These are phyloP conservation scores for Caranx ignobilis DNA, from an alignment of 2,113 vertebrate genomes.

Conservation along the genomic window DNA sequence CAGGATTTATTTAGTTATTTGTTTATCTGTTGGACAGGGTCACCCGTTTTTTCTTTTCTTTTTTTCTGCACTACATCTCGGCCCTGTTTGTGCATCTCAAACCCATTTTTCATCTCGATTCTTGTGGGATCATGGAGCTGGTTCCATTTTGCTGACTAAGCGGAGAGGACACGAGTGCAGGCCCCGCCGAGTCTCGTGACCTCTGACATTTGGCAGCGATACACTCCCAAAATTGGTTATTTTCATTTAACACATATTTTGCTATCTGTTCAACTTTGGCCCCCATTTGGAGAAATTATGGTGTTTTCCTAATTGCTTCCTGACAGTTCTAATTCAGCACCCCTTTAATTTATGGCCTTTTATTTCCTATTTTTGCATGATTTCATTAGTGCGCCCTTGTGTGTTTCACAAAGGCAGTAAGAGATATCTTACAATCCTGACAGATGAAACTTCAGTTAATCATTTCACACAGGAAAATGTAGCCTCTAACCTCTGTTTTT, in stretches of 20 bases:
- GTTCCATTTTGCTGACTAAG: conserved; percentile 78
- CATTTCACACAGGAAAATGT: conserved; percentile 57
- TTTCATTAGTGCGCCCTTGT: conserved; percentile 37
- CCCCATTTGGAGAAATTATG: conserved; percentile 73
- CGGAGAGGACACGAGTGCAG: conserved; percentile 63
- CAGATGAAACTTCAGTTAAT: conserved; percentile 48
- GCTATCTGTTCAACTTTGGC: conserved; percentile 81
- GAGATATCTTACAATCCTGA: conserved; percentile 24
- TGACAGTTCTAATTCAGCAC: conserved; percentile 75
- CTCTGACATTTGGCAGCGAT: conserved; percentile 72
- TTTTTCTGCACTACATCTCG: conserved; percentile 63
- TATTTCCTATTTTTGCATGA: conserved; percentile 73
- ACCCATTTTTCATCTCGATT: conserved; percentile 78
- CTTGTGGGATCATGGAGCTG: conserved; percentile 58
- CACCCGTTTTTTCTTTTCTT: conserved; percentile 38
- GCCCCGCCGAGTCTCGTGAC: conserved; percentile 78
- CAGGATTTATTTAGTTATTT: conserved; percentile 87
- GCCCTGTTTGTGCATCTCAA: conserved; percentile 80
- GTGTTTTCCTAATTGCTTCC: conserved; percentile 76
- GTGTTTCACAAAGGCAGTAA: conserved; percentile 19
- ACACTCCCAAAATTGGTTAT: conserved; percentile 72
- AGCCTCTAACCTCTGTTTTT: conserved; percentile 1
- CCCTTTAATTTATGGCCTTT: conserved; percentile 70
- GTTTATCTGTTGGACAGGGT: conserved; percentile 83
- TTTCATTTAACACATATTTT: conserved; percentile 80